Conservation (phyloP, 1,140 invertebrate genomes). For the Hylaeus anthracinus region DNA sequence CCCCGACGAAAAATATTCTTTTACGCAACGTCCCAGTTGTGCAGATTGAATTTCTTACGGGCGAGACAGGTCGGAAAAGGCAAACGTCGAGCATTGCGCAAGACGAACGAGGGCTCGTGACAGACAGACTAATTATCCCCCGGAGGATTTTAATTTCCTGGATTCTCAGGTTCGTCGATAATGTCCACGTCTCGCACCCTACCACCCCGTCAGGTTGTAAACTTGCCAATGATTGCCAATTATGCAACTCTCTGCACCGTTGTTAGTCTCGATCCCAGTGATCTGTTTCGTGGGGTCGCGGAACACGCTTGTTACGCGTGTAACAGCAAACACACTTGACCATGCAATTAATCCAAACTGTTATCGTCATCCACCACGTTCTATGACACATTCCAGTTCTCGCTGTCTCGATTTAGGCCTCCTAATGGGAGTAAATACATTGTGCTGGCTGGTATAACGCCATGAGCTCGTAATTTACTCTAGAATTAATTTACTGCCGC, state of each 20-base stretch:
- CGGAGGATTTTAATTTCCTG: background rate
- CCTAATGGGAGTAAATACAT: slow-evolving; percentile 11
- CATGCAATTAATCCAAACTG: slow-evolving; percentile 43
- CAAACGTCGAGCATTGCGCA: background rate
- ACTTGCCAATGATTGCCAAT: slow-evolving; percentile 4
- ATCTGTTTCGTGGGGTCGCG: slow-evolving; percentile 20
- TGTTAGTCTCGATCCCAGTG: slow-evolving; percentile 12
- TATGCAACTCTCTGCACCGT: slow-evolving; percentile 6
- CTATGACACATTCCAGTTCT: slow-evolving; percentile 26
- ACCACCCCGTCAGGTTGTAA: background rate
- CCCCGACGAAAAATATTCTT: no score
- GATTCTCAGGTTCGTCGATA: background rate
- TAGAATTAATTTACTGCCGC: background rate
- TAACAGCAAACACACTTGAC: slow-evolving; percentile 38
- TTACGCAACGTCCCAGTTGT: no score
- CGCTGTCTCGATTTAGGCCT: slow-evolving; percentile 13
- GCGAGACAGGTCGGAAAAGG: background rate
- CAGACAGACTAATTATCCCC: background rate
- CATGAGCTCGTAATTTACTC: background rate
- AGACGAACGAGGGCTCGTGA: background rate
- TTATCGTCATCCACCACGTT: slow-evolving; percentile 32
- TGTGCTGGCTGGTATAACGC: background rate
- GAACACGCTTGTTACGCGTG: slow-evolving; percentile 35
- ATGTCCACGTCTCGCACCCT: no score
- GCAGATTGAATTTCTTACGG: background rate